A percentile compares a stretch with the other conserved stretches of the same genome.
phyloP scores from a whole-genome alignment of 2,888 invertebrate species.

The Macropis europaea region DNA sequence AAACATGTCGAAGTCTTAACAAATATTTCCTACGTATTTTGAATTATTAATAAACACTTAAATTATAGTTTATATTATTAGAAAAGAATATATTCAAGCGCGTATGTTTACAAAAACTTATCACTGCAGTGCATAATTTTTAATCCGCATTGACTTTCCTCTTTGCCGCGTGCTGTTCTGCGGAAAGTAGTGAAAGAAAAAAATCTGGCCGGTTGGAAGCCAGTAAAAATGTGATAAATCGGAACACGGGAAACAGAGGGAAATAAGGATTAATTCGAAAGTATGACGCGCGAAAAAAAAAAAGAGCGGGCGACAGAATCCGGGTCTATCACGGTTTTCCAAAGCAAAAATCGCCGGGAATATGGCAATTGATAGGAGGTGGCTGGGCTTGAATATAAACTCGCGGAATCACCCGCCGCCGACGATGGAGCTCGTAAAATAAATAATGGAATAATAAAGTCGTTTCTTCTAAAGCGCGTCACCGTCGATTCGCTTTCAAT shows the following conservation, averaged over 20 bases:
- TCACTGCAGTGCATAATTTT: too few species aligned
- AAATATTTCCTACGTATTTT: too few species aligned
- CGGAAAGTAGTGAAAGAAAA: background rate
- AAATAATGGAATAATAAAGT: constrained; percentile 72
- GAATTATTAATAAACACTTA: too few species aligned
- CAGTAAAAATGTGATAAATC: background rate
- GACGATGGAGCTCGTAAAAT: constrained; percentile 73
- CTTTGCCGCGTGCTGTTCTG: too few species aligned
- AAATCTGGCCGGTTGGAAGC: background rate
- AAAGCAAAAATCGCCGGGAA: constrained; percentile 24
- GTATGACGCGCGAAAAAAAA: background rate
- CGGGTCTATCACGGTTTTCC: constrained; percentile 7
- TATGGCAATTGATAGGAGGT: constrained; percentile 45
- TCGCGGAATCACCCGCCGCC: constrained; percentile 70
- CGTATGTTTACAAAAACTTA: too few species aligned
- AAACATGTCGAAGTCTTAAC: too few species aligned
- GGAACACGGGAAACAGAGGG: background rate
- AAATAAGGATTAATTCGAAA: constrained; percentile 10
- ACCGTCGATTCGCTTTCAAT: constrained; percentile 51
- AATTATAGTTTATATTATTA: too few species aligned
- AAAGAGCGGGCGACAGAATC: constrained; percentile 10
- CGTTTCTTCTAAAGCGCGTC: constrained; percentile 34
- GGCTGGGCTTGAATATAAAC: constrained; percentile 51
- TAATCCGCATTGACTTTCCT: too few species aligned
- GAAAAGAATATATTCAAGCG: too few species aligned